Evolutionary conservation across 2,797 vertebrate genomes (phyloP), one percentile per base, ranked within the genome.

Genomic region (Galaxias olidus): DNA sequence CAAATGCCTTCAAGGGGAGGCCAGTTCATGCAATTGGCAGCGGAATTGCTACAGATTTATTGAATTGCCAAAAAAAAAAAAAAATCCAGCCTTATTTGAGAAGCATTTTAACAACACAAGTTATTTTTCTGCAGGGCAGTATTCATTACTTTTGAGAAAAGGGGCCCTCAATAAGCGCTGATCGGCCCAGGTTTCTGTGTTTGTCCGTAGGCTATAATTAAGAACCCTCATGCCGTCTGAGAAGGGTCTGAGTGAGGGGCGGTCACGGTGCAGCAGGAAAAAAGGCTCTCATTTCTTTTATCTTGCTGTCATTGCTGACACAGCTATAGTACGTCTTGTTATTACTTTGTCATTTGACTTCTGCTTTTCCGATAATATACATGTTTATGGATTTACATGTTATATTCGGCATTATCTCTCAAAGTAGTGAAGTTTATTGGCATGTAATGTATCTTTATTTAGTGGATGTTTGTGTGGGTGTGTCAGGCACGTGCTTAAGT

Each of bases 11-110:
- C 69, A 79, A 86, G 83, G 75, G 79, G 61, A 79, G 75, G 64
- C 51, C 67, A 68, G 72, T 71, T 53, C 60, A 75, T 65, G 68
- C 70, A 64, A 72, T 79, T 77, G 65, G 53, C 70, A 74, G 81
- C 72, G 77, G 71, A 78, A 87, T 76, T 85, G 80, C 63, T 74
- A 59, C 68, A 71, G 68, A 86, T 88, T 87, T 91, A 91, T 92
- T 89, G 85, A 79, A 87, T 87, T 86, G 88, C 84, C 81, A 87
- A 80, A 79, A 76, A 84, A 77, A 81, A 83, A 79, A 75, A 57
- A 72, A 72, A 66, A 75, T 70, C 71, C 68, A 66, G 53, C 69
- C 49, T 61, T 72, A 44, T 73, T 41, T 72, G 75, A 69, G 76
- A 89, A 89, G 90, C 87, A 84, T n/a, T n/a, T n/a, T 83, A 85